Evolutionary conservation across 1,140 invertebrate species (phyloP), one percentile per base, ranked within the genome.

Genomic region (Temnothorax nylanderi): DNA sequence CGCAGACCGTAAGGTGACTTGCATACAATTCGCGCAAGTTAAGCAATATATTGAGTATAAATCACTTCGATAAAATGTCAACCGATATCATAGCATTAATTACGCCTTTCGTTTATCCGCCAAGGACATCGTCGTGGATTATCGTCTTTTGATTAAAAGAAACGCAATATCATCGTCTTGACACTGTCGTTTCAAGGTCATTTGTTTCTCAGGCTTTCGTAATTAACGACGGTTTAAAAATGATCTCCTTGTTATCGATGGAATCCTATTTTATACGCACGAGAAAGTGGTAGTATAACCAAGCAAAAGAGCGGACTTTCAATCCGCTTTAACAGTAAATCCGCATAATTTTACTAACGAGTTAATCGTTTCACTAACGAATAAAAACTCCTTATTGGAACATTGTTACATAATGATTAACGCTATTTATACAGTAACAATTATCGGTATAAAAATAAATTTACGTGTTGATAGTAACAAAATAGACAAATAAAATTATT

Each of bases 171-270:
- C n/a, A 11, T 6, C 37, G 4, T 51, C 6, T n/a, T 49, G 58
- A 16, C n/a, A 51, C 32, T 44, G 26, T 7, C 26, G 26, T 13
- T 6, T 56, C 3, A 72, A 34, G 3, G 11, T 21, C 41, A 18
- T 58, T 41, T 81, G 64, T 34, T 10, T 51, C 26, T 44, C 21
- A 37, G 8, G 18, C 16, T 2, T 18, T 71, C 7, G 21, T 21
- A 84, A 84, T 84, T 84, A 82, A 72, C 49, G 34, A 32, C 32
- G 26, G 54, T 60, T 84, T 84, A 84, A 74, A 60, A 60, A 62
- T 84, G 2, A 84, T 49, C 67, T 21, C 11, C 37, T 82, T 75
- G 54, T 84, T 72, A 72, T 34, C 62, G 7, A 60, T 44, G 7
- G 3, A 32, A 71, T 82, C 47, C n/a, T n/a, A 58, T 74, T 37